Evolutionary conservation across 2,888 invertebrate genomes (phyloP).

Genomic region (Drosophila dives): DNA sequence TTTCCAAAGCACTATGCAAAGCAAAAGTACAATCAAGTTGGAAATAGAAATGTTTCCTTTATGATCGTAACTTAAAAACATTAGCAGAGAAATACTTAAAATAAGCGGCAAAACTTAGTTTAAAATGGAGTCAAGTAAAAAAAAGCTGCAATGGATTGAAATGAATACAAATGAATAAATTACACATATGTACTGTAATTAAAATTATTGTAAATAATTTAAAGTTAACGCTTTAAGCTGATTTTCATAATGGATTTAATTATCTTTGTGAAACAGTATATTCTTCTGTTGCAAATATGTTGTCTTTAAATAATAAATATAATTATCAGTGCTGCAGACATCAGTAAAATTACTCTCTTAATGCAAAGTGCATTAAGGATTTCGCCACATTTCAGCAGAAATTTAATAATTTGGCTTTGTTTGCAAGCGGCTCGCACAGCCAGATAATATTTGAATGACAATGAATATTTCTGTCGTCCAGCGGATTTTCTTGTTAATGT

Average conservation of each 20-base stretch:
- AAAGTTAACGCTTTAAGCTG: not conserved
- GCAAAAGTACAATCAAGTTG: not conserved
- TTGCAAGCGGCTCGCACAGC: not conserved
- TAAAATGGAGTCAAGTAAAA: not conserved
- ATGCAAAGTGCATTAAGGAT: slow-evolving; percentile 31
- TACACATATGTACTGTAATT: not conserved
- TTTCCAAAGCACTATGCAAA: slow-evolving; percentile 1
- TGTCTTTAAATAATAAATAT: slow-evolving; percentile 30
- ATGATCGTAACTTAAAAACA: not conserved
- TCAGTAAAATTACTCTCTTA: slow-evolving; percentile 24
- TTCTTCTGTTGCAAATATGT: not conserved
- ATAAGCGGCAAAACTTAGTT: not conserved
- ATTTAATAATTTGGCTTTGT: slow-evolving; percentile 50
- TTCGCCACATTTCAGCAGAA: slow-evolving; percentile 25
- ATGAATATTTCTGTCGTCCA: slow-evolving; percentile 30
- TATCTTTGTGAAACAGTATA: not conserved
- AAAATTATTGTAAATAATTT: not conserved
- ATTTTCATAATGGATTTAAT: not conserved
- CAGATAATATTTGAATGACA: slow-evolving; percentile 3
- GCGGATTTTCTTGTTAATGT: slow-evolving; percentile 53
- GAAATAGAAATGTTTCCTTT: not conserved
- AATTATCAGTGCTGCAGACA: slow-evolving; percentile 36
- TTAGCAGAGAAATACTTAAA: not conserved
- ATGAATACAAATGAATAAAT: not conserved
- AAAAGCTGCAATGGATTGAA: not conserved